These are phyloP conservation scores for Calonectris borealis DNA, from an alignment of 2,113 vertebrate genomes.

Conservation along the genomic window DNA sequence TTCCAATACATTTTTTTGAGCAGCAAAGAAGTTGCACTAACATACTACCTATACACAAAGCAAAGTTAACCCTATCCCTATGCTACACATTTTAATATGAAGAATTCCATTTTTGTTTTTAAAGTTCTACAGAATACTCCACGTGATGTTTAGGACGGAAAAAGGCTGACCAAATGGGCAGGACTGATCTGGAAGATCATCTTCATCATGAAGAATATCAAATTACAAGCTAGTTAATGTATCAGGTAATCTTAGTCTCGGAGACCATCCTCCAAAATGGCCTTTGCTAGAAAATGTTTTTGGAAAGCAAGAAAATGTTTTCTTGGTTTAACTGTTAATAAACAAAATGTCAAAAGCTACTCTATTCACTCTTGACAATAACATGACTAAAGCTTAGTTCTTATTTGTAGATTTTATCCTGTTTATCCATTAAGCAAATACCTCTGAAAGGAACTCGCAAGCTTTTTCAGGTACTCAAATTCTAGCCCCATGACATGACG, in stretches of 20 bases:
- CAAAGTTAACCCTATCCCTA: not conserved
- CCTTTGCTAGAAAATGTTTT: not conserved
- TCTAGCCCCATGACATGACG: not conserved
- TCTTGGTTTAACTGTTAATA: not conserved
- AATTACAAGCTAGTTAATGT: not conserved
- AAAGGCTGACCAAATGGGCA: not conserved
- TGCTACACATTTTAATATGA: not conserved
- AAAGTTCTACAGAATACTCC: not conserved
- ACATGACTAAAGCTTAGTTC: not conserved
- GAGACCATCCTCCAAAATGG: not conserved
- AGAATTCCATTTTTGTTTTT: not conserved
- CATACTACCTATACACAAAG: not conserved
- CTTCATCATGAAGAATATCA: not conserved
- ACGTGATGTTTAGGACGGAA: accelerated
- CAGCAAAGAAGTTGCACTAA: not conserved
- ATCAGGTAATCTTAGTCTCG: not conserved
- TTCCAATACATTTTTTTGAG: not conserved
- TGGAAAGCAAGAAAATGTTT: not conserved
- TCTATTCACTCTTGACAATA: not conserved
- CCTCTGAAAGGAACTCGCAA: not conserved
- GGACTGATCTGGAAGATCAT: not conserved
- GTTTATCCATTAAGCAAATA: not conserved
- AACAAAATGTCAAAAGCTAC: not conserved
- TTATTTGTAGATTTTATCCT: not conserved
- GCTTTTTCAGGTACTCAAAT: not conserved